Evolutionary conservation across 2,113 vertebrate species (phyloP).

Genomic region (Festucalex cinctus): DNA sequence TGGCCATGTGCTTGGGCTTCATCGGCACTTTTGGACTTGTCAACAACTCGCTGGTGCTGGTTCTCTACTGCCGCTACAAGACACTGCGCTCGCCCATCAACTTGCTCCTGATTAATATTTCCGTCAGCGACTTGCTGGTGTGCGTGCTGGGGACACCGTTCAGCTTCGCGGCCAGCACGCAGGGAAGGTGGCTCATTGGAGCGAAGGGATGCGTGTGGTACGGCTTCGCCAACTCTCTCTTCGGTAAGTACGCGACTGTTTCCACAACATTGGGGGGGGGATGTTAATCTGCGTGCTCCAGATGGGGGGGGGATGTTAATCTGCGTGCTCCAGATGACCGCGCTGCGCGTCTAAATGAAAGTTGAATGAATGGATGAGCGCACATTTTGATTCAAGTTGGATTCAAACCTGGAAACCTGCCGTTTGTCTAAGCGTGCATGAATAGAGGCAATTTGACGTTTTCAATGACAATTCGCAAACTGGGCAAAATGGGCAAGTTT

Average conservation of each 20-base stretch:
- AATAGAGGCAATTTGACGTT: neutral
- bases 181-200: conserved; percentile 78
- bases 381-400: neutral
- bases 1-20: conserved; percentile 72
- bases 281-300: neutral
- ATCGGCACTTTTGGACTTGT: conserved; percentile 72
- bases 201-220: conserved; percentile 79
- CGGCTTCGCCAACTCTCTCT: conserved; percentile 79
- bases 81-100: conserved; percentile 80
- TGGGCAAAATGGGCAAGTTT: neutral
- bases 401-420: neutral
- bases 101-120: conserved; percentile 80
- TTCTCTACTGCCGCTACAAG: conserved; percentile 77
- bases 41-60: conserved; percentile 78
- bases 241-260: conserved; percentile 68
- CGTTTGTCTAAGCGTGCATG: neutral
- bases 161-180: conserved; percentile 79
- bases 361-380: neutral
- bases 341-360: neutral
- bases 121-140: conserved; percentile 80
- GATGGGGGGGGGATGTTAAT: too few species aligned
- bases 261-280: neutral
- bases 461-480: neutral
- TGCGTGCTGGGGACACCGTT: conserved; percentile 80
- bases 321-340: neutral